Evolutionary conservation across 2,888 invertebrate genomes (phyloP), one percentile per base, ranked within the genome.

Genomic region (Drymonia ruficornis): DNA sequence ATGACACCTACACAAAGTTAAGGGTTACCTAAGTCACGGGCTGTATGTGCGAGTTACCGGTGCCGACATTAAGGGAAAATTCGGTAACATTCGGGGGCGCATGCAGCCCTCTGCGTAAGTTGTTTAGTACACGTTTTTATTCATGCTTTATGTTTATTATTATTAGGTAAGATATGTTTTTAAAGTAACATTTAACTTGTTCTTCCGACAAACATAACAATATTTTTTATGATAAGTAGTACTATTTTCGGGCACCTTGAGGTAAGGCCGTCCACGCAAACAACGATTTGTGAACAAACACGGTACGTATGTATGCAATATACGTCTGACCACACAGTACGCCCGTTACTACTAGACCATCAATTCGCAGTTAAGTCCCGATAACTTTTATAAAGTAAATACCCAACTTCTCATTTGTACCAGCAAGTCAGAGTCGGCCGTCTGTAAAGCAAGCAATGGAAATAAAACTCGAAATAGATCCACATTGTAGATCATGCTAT

Each of bases 251-350:
- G 66, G 61, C 72, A 74, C 81, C 79, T 81, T 81, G 76, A 78
- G 29, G 70, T 63, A 80, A 80, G 82, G 83, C 70, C 86, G 71
- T 78, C 70, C 77, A 74, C 71, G 76, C 80, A 83, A 76, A 82
- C 78, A 82, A 80, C 75, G 78, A 78, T 74, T 74, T 78, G 70
- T 78, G 71, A 75, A 80, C 79, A 81, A 80, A 81, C 72, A 78
- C 58, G 63, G 67, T 73, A 75, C 66, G 67, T 78, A 82, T 74
- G 72, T 78, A 82, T 74, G 72, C 77, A 81, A 80, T 74, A 78
- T 80, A 78, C 76, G 76, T 71, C 79, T 87, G 87, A 84, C 88
- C 87, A 87, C 84, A 87, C 80, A 77, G 68, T 71, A 68, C 62
- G 66, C 60, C 76, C 64, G 63, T 57, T 77, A 84, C 78, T 65